phyloP scores from a whole-genome alignment of 2,888 invertebrate species.

The Drosophila trichaetosa region DNA sequence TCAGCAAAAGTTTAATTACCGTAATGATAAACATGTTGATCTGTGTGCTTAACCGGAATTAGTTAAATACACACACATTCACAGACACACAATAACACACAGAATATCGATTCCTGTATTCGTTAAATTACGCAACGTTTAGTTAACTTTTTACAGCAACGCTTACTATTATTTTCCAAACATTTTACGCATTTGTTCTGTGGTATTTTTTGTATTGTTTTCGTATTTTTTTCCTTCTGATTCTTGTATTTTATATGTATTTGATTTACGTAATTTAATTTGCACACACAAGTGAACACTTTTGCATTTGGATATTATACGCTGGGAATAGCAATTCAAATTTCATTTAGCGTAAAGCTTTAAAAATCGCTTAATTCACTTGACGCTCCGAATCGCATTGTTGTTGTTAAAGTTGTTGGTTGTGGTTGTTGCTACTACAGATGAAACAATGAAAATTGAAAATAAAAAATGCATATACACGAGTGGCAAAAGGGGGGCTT shows the following conservation, averaged over 20 bases:
- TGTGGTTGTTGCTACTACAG: constrained; percentile 50
- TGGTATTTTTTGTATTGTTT: constrained; percentile 8
- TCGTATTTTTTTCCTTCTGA: background rate
- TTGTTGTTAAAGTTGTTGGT: constrained; percentile 35
- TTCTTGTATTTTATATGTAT: constrained; percentile 55
- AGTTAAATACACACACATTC: constrained; percentile 39
- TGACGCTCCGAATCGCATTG: constrained; percentile 68
- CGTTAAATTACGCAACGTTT: constrained; percentile 46
- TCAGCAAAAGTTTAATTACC: constrained; percentile 84
- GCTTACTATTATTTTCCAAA: constrained; percentile 32
- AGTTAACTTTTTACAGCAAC: constrained; percentile 35
- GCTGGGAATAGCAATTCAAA: constrained; percentile 69
- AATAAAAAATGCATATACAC: constrained; percentile 69
- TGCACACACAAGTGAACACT: constrained; percentile 73
- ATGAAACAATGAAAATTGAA: constrained; percentile 76
- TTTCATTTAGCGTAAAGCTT: constrained; percentile 79
- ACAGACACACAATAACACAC: background rate
- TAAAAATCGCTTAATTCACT: constrained; percentile 81
- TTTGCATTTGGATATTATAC: constrained; percentile 18
- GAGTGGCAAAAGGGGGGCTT: constrained; percentile 11
- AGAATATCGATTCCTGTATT: constrained; percentile 10
- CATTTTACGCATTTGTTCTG: constrained; percentile 38
- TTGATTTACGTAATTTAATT: constrained; percentile 80
- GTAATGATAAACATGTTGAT: constrained; percentile 84
- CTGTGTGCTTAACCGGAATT: constrained; percentile 46